Conservation (phyloP, 2,113 vertebrate species). For the Lucifuga dentata region DNA sequence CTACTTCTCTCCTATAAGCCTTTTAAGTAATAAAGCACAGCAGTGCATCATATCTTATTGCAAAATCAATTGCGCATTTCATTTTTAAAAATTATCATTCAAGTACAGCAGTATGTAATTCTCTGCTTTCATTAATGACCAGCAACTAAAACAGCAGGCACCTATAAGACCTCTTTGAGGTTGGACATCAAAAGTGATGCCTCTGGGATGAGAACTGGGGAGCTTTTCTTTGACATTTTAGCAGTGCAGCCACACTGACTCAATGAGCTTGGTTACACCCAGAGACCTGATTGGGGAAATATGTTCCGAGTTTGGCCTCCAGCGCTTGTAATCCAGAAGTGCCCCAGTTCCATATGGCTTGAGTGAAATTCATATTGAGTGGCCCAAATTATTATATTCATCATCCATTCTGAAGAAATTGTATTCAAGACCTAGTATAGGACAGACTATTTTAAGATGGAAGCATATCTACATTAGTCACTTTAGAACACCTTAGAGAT, state of each 20-base stretch:
- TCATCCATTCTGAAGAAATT: slow-evolving; percentile 63
- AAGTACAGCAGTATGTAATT: slow-evolving; percentile 40
- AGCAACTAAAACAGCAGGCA: slow-evolving; percentile 67
- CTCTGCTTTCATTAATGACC: slow-evolving; percentile 64
- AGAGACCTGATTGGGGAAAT: slow-evolving; percentile 55
- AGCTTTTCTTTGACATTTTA: slow-evolving; percentile 65
- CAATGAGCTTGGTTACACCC: slow-evolving; percentile 65
- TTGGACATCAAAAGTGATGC: slow-evolving; percentile 73
- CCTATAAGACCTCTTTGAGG: slow-evolving; percentile 68
- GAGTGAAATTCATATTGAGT: slow-evolving; percentile 66
- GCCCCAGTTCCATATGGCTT: slow-evolving; percentile 61
- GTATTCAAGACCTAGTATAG: slow-evolving; percentile 42
- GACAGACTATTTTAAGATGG: slow-evolving; percentile 70
- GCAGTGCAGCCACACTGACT: slow-evolving; percentile 53
- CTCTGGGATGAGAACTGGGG: slow-evolving; percentile 68
- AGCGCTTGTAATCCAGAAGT: slow-evolving; percentile 54
- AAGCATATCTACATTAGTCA: slow-evolving; percentile 65
- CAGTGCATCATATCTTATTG: slow-evolving; percentile 41
- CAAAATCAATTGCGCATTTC: slow-evolving; percentile 55
- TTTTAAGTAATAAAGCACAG: slow-evolving; percentile 14
- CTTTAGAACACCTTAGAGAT: slow-evolving; percentile 68
- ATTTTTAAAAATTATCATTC: slow-evolving; percentile 48
- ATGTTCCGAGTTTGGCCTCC: slow-evolving; percentile 57
- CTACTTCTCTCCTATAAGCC: not conserved
- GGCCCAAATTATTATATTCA: slow-evolving; percentile 69